A percentile compares a stretch with the other conserved stretches of the same genome.
phyloP scores from a whole-genome alignment of 2,797 vertebrate genomes.

The Rhincodon typus region DNA sequence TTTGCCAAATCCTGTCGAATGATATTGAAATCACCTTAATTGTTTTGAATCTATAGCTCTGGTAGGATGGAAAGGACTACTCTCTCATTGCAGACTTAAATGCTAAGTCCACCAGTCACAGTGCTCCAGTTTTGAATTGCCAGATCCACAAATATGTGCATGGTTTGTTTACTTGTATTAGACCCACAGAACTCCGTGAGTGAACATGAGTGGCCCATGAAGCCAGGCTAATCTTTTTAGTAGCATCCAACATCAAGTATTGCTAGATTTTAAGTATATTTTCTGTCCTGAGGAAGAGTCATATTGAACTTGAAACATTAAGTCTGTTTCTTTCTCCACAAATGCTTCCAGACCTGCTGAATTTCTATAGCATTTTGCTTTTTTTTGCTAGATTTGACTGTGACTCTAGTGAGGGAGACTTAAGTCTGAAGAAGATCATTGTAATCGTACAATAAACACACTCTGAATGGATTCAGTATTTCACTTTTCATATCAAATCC shows the following conservation, averaged over 20 bases:
- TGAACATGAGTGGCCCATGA: not conserved
- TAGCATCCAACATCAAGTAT: not conserved
- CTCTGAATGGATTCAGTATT: not conserved
- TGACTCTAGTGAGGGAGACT: not conserved
- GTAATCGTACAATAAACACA: not conserved
- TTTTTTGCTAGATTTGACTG: not conserved
- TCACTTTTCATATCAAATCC: not conserved
- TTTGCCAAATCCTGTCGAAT: too few species aligned
- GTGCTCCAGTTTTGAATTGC: not conserved
- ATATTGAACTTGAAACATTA: too few species aligned
- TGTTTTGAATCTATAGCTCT: not conserved
- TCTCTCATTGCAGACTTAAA: not conserved
- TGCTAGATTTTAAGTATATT: too few species aligned
- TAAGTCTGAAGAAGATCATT: not conserved
- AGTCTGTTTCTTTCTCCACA: too few species aligned
- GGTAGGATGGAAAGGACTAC: not conserved
- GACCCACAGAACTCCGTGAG: not conserved
- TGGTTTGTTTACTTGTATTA: not conserved
- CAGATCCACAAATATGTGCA: not conserved
- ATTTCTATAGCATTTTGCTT: too few species aligned
- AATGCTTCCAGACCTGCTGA: too few species aligned
- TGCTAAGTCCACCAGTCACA: not conserved
- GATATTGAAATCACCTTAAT: too few species aligned
- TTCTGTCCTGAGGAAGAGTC: too few species aligned
- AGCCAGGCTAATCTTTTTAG: not conserved